Base-by-base conservation (phyloP, 2,888 invertebrate species). In the Mayetiola destructor region DNA sequence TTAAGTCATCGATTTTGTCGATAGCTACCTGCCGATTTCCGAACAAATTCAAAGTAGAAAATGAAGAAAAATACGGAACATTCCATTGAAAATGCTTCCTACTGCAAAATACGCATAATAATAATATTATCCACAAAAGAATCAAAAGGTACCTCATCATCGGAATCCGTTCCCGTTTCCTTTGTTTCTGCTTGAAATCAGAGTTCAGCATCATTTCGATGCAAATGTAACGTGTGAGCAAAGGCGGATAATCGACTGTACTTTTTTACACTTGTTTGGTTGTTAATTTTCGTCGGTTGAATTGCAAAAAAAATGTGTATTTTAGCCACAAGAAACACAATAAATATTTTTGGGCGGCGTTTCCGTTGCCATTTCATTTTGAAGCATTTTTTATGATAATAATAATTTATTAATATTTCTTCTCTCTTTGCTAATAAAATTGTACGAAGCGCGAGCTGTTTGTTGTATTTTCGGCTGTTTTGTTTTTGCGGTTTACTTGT, bases 1-100 rank as follows among this genome's bases (percentile, higher is more conserved):
- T 48, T 48, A 48, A 48, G 48, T 48, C 48, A 48, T 48, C 48
- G 48, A 48, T 48, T 48, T 12, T 27, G 27, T 48, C 27, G 48
- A 48, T 48, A 48, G 48, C 27, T 48, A 48, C 27, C 18, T n/a
- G 27, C 48, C 48, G 48, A 48, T 27, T n/a, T n/a, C n/a, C n/a
- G n/a, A n/a, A n/a, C n/a, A n/a, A n/a, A n/a, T n/a, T n/a, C n/a
- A n/a, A n/a, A n/a, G n/a, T n/a, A n/a, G n/a, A n/a, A n/a, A n/a
- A n/a, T n/a, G 48, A 23, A 27, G 48, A 48, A 48, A 27, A 27
- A n/a, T n/a, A n/a, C n/a, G n/a, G n/a, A n/a, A n/a, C n/a, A 27
- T 27, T 48, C 48, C 48, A 48, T 48, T 48, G 16, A 23, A 37
- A n/a, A 23, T 16, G 48, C 48, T 48, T 48, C 48, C 48, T 48